Conservation (phyloP, 2,797 vertebrate species). For the Rhinophrynus dorsalis region DNA sequence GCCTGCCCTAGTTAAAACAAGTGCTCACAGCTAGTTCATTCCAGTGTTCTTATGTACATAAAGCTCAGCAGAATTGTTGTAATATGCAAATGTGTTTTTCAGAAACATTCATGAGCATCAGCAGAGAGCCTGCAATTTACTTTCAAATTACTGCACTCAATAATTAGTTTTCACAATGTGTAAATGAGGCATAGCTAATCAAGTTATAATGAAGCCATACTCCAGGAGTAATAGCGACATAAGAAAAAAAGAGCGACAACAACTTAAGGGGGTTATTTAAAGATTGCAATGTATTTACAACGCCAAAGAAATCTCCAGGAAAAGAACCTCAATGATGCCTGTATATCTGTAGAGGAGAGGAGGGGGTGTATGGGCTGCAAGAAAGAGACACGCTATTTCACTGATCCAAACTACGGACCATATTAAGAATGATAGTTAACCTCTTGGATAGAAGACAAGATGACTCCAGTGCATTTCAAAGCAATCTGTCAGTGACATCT, state of each 20-base stretch:
- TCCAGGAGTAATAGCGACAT: background rate
- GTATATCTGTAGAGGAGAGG: no score
- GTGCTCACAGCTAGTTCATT: background rate
- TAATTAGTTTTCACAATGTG: conserved; percentile 18
- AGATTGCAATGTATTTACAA: background rate
- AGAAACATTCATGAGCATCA: conserved; percentile 5
- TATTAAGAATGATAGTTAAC: no score
- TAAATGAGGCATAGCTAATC: conserved; percentile 19
- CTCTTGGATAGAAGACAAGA: no score
- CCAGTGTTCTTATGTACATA: background rate
- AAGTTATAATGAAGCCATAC: conserved; percentile 2
- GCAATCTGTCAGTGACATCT: no score
- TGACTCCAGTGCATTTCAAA: no score
- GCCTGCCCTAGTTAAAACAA: background rate
- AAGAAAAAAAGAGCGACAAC: background rate
- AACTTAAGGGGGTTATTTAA: conserved; percentile 8
- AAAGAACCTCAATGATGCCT: no score
- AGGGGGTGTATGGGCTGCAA: no score
- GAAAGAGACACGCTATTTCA: no score
- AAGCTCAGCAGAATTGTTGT: background rate
- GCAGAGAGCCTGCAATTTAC: conserved; percentile 16
- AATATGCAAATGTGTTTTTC: conserved; percentile 20
- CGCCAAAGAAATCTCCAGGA: background rate
- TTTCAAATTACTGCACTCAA: conserved; percentile 15
- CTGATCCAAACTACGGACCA: no score